Conservation (phyloP, 2,113 vertebrate genomes). For the Scomber colias region DNA sequence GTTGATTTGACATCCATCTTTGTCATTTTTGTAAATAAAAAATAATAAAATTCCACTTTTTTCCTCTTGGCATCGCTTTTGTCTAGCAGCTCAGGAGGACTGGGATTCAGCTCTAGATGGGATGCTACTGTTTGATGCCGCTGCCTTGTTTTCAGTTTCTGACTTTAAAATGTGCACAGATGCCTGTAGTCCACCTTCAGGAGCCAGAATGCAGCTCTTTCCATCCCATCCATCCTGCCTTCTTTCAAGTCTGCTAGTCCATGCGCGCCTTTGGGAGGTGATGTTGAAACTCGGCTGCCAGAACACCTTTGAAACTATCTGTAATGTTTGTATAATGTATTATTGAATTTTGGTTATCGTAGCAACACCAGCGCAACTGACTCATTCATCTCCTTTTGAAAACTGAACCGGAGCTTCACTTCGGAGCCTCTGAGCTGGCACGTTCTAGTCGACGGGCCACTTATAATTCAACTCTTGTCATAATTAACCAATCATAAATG, state of each 20-base stretch:
- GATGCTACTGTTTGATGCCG: conserved; percentile 48
- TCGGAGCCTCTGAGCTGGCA: not conserved
- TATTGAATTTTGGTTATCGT: conserved; percentile 38
- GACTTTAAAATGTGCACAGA: conserved; percentile 19
- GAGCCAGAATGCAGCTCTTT: conserved; percentile 39
- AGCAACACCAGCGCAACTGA: conserved; percentile 1
- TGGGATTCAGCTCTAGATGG: conserved; percentile 31
- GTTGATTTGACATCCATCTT: not conserved
- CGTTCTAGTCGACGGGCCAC: not conserved
- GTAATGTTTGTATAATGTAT: conserved; percentile 43
- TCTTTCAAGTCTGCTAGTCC: conserved; percentile 48
- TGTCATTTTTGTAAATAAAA: conserved; percentile 22
- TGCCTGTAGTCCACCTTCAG: conserved; percentile 46
- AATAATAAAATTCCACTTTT: conserved; percentile 14
- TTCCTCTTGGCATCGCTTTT: conserved; percentile 15
- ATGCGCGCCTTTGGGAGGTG: conserved; percentile 19
- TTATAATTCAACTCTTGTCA: not conserved
- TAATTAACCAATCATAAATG: conserved; percentile 4
- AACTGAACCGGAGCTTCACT: not conserved
- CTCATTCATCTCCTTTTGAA: conserved; percentile 12
- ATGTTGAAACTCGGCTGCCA: conserved; percentile 25
- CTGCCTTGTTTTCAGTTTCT: conserved; percentile 28
- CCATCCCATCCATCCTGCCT: conserved; percentile 14
- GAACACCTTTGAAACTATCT: conserved; percentile 43
- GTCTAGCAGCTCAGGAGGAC: conserved; percentile 25